These are phyloP conservation scores for Zoroaster sp. DNA, from an alignment of 53 echinoderm and acorn worm species.

Conservation along the genomic window DNA sequence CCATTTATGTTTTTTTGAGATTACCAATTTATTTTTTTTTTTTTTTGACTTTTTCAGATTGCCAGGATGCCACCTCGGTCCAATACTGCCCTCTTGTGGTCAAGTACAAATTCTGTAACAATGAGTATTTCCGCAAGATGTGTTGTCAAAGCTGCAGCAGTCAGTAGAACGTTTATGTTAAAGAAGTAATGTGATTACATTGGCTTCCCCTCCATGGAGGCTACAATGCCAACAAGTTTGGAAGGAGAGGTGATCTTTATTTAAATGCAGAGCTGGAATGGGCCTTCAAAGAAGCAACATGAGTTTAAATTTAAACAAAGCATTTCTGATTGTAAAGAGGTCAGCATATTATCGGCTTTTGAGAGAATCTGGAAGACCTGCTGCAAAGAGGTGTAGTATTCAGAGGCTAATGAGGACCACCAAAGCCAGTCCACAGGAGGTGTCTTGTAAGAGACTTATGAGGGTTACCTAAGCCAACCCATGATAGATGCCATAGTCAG, in stretches of 20 bases:
- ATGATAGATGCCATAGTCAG: too few species aligned
- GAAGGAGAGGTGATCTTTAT: background rate
- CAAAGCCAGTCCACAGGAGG: too few species aligned
- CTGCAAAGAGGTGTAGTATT: too few species aligned
- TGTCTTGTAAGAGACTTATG: too few species aligned
- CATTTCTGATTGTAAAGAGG: background rate
- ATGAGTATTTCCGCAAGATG: slow-evolving; percentile 89
- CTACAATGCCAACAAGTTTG: background rate
- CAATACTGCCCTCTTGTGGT: slow-evolving; percentile 90
- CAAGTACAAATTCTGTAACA: slow-evolving; percentile 88
- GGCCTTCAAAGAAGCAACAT: background rate
- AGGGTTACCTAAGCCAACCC: too few species aligned
- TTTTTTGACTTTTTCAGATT: slow-evolving; percentile 55
- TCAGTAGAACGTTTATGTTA: background rate
- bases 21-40: too few species aligned
- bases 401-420: too few species aligned
- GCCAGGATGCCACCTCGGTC: slow-evolving; percentile 74
- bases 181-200: background rate
- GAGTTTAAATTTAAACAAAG: background rate
- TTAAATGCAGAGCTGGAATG: background rate
- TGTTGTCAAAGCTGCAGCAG: slow-evolving; percentile 68
- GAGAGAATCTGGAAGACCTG: too few species aligned
- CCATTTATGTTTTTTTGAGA: too few species aligned
- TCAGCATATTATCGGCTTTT: too few species aligned
- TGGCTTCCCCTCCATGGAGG: background rate